Base-by-base conservation (phyloP, 2,113 vertebrate species). In the Eubucco bourcierii region DNA sequence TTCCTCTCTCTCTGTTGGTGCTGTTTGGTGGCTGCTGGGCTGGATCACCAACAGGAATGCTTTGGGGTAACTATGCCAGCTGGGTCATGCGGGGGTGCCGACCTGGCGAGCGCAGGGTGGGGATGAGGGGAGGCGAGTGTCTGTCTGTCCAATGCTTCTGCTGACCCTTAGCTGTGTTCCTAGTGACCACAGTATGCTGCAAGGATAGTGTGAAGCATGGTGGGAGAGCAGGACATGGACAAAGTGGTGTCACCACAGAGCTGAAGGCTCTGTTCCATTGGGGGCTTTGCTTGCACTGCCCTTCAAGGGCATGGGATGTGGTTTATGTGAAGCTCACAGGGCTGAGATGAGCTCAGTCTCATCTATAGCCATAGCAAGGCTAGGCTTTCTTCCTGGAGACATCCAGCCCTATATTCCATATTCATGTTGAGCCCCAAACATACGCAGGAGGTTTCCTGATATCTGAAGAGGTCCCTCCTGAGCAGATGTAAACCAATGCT, bases 51-150 rank as follows among this genome's bases (percentile, higher is more conserved):
- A 92, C 95, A 98, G 98, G 96, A 98, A 98, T 72, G 97, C 98
- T 90, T 93, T 98, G 96, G 98, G 98, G 98, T 98, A 98, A 98
- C 95, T 98, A 97, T 94, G 72, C 74, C 7, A 2, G 72, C 91
- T 1, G 31, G 41, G 16, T 14, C 6, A 7, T 10, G 2, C 9
- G 0, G n/a, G 60, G 67, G 24, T 67, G 25, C 34, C 28, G 3
- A 7, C 18, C 50, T 74, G 63, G 77, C 73, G 46, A 18, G 7
- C 1, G 1, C 2, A 12, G 71, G 55, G 50, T 7, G 50, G 50
- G 52, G 59, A 50, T 0, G 3, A 61, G 29, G 6, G 24, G 64
- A 60, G 53, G 52, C 23, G 6, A 59, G 12, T 25, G 53, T 82
- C 21, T 13, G 46, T 84, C 65, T 65, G 78, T 79, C 80, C 3